Evolutionary conservation across 2,888 invertebrate genomes (phyloP).

Genomic region (Antitype chi): DNA sequence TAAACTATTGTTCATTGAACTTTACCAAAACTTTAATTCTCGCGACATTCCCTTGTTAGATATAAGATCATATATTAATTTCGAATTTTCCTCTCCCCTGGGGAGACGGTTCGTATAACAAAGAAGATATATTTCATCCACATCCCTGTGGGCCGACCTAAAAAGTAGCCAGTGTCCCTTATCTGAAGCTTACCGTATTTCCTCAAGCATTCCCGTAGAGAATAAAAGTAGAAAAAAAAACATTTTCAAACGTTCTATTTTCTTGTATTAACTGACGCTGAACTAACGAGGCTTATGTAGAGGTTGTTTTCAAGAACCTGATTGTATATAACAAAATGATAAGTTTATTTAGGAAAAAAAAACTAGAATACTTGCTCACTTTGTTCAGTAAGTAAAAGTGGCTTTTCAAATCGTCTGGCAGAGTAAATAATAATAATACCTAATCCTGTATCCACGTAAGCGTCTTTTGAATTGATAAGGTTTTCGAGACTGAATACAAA

Average conservation of each 20-base stretch:
- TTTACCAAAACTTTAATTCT: slow-evolving; percentile 35
- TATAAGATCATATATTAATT: slow-evolving; percentile 32
- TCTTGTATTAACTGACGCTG: slow-evolving; percentile 10
- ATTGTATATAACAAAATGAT: not conserved
- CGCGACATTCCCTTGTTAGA: slow-evolving; percentile 16
- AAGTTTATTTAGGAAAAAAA: not conserved
- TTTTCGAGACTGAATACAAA: not conserved
- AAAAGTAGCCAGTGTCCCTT: slow-evolving; percentile 43
- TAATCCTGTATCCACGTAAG: not conserved
- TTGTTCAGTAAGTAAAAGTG: not conserved
- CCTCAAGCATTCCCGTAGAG: slow-evolving; percentile 25
- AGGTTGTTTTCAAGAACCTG: not conserved
- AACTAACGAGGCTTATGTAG: slow-evolving; percentile 29
- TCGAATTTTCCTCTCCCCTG: slow-evolving; percentile 22
- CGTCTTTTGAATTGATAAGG: not conserved
- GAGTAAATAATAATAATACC: not conserved
- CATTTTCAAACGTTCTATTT: slow-evolving; percentile 25
- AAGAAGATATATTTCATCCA: slow-evolving; percentile 43
- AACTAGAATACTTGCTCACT: not conserved
- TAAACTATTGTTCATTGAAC: not conserved
- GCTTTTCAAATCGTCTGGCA: not conserved
- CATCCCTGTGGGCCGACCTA: slow-evolving; percentile 29
- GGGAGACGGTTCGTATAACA: slow-evolving; percentile 36
- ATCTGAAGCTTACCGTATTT: slow-evolving; percentile 42
- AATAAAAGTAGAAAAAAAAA: slow-evolving; percentile 27